These are phyloP conservation scores for Accipiter superciliosus DNA, from an alignment of 2,797 vertebrate species.

Conservation along the genomic window DNA sequence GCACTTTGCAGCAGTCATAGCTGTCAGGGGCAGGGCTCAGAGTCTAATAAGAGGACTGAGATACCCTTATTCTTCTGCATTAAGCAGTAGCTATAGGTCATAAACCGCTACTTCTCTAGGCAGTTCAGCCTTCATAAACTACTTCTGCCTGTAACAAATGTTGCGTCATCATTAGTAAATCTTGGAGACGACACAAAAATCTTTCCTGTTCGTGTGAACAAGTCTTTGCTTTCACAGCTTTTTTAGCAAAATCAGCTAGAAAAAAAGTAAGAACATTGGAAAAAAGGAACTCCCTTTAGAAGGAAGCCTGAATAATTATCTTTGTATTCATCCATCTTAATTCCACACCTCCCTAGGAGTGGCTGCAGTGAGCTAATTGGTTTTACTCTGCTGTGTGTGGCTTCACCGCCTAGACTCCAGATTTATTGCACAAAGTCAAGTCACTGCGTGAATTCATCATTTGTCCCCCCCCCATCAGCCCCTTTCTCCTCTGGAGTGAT, in stretches of 20 bases:
- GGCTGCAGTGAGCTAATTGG: constrained; percentile 39
- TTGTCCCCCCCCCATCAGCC: not conserved
- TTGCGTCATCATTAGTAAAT: not conserved
- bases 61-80: not conserved
- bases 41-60: not conserved
- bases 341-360: constrained; percentile 21
- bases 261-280: not conserved
- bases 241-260: not conserved
- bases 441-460: not conserved
- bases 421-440: constrained; percentile 29
- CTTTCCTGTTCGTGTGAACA: not conserved
- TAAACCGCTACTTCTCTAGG: not conserved
- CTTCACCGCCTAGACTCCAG: not conserved
- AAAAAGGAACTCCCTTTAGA: not conserved
- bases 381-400: not conserved
- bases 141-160: not conserved
- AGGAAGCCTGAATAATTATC: constrained; percentile 35
- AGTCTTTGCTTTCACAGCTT: not conserved
- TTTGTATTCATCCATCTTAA: constrained; percentile 31
- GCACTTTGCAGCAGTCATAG: not conserved
- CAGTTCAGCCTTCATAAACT: not conserved
- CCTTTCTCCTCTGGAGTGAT: not conserved
- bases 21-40: not conserved
- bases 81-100: not conserved
- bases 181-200: not conserved